Evolutionary conservation across 2,113 vertebrate genomes (phyloP), one percentile per base, ranked within the genome.

Genomic region (Siniperca chuatsi): DNA sequence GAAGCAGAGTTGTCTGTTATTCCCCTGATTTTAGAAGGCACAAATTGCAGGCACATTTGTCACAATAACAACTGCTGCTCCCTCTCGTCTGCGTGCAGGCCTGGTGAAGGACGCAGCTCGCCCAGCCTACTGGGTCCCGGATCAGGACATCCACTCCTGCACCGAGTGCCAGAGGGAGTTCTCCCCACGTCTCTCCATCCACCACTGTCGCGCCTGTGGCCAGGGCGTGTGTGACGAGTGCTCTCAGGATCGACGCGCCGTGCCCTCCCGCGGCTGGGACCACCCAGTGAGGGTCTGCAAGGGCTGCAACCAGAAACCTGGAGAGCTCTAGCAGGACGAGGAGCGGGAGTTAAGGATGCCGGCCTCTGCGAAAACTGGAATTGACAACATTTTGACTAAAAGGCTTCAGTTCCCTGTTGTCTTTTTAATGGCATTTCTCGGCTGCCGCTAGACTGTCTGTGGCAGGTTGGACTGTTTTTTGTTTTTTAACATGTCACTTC

Each of bases 211-310:
- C 44, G 97, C 98, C 87, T 99, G 98, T 0, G 98, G 98, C 65
- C 97, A 99, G 95, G 98, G 98, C 6, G 98, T 99, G 94, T 99
- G 98, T 6, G 96, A 97, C 0, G 97, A 98, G 83, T 99, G 98
- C 89, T 99, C 98, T 1, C 96, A 96, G 0, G 97, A 97, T 86
- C 96, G 98, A 25, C 96, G 98, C 67, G 81, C 98, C 0, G 98
- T 99, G 82, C 98, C 98, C 23, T 98, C 98, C 23, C 96, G 98
- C 0, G 98, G 98, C 79, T 99, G 98, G 98, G 98, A 99, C 95
- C 98, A 99, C 92, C 98, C 97, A 0, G 98, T 99, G 83, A 96
- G 98, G 87, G 97, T 99, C 80, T 99, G 98, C 91, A 96, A 96
- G 88, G 95, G 96, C 83, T 99, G 98, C 96, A 96, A 94, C 96